These are phyloP conservation scores for Drosophila austrosaltans DNA, from an alignment of 2,888 invertebrate species.

Conservation along the genomic window DNA sequence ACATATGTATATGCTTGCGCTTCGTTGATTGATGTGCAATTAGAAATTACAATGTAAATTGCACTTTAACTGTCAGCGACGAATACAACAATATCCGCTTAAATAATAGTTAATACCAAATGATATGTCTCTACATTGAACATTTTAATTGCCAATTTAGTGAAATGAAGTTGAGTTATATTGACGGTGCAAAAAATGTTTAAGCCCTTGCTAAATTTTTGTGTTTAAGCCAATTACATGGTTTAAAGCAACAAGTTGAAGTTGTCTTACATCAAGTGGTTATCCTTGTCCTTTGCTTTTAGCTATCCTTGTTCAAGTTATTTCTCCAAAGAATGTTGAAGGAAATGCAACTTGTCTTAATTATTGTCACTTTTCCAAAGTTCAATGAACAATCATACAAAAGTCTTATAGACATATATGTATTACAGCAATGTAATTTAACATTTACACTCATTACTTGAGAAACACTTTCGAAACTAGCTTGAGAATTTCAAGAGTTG, in stretches of 20 bases:
- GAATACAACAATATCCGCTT: background rate
- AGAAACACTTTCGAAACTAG: no score
- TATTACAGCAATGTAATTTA: no score
- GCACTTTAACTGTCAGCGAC: background rate
- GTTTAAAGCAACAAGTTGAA: background rate
- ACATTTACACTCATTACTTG: no score
- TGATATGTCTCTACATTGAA: constrained; percentile 29
- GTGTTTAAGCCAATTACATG: constrained; percentile 2
- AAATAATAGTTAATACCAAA: constrained; percentile 3
- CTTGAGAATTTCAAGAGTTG: no score
- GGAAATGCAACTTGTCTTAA: background rate
- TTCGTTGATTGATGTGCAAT: constrained; percentile 40
- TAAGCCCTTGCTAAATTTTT: background rate
- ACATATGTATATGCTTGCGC: background rate
- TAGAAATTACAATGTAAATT: constrained; percentile 25
- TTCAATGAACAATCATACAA: background rate
- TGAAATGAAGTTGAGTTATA: no score
- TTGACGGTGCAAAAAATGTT: no score
- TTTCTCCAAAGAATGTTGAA: background rate
- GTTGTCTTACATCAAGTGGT: background rate
- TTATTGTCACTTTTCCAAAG: background rate
- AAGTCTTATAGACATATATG: no score
- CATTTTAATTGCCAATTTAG: constrained; percentile 48
- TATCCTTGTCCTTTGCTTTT: background rate
- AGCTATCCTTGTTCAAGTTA: background rate